Evolutionary conservation across 2,888 invertebrate species (phyloP).

Genomic region (Spodoptera exigua): DNA sequence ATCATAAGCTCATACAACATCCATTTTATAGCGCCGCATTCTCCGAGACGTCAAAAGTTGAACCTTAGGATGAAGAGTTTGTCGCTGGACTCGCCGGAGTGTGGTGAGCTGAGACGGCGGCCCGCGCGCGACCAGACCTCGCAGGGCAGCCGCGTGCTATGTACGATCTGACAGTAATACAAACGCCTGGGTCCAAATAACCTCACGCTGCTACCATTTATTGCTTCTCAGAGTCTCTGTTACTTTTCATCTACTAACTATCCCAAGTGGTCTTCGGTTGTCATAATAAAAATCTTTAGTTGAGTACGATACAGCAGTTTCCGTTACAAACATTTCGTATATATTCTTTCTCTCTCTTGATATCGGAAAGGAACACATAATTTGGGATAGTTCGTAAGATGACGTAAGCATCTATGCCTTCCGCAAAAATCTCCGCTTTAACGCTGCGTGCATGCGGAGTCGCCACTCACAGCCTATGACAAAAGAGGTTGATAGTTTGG

Average conservation of each 20-base stretch:
- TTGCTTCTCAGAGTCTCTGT: slow-evolving; percentile 25
- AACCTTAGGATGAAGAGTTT: slow-evolving; percentile 99
- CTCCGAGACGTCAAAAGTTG: slow-evolving; percentile 98
- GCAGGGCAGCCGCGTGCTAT: slow-evolving; percentile 90
- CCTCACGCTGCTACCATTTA: slow-evolving; percentile 54
- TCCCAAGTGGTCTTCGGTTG: not conserved
- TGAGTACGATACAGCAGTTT: too few species aligned
- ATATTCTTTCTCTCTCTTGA: too few species aligned
- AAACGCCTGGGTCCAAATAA: slow-evolving; percentile 79
- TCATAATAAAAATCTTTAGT: not conserved
- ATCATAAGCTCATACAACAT: slow-evolving; percentile 76
- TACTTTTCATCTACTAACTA: slow-evolving; percentile 18
- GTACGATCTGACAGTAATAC: slow-evolving; percentile 85
- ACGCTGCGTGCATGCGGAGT: slow-evolving; percentile 13
- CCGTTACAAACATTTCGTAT: too few species aligned
- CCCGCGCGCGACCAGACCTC: slow-evolving; percentile 84
- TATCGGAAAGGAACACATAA: slow-evolving; percentile 1
- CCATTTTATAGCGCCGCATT: slow-evolving; percentile 95
- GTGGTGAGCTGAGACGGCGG: slow-evolving; percentile 94
- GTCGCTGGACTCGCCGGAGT: slow-evolving; percentile 98
- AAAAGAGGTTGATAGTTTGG: slow-evolving; percentile 17
- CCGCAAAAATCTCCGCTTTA: slow-evolving; percentile 32
- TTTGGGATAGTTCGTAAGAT: slow-evolving; percentile 23
- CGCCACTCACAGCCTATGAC: slow-evolving; percentile 17
- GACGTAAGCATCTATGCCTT: slow-evolving; percentile 28